Evolutionary conservation across 2,113 vertebrate genomes (phyloP).

Genomic region (Hystrix cristata): DNA sequence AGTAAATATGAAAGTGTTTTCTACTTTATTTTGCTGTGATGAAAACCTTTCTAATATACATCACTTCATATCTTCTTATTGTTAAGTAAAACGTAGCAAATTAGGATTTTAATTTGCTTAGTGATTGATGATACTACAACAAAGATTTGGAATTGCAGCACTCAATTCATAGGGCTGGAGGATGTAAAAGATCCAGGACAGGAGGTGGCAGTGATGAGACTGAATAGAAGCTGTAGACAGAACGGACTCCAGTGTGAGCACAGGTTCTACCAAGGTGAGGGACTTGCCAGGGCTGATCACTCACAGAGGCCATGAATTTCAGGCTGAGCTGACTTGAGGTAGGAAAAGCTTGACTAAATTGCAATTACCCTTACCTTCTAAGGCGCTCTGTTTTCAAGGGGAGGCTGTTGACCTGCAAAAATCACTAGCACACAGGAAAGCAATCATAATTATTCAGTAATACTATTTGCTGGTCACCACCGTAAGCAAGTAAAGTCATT

Average conservation of each 20-base stretch:
- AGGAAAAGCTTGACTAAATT: neutral
- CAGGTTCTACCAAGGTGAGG: too few species aligned
- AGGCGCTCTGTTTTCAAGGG: neutral
- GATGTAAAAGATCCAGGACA: neutral
- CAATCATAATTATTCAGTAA: neutral
- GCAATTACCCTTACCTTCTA: neutral
- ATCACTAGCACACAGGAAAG: neutral
- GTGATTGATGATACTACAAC: neutral
- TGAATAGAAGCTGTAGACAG: neutral
- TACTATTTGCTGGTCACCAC: neutral
- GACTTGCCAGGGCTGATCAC: too few species aligned
- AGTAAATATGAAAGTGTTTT: neutral
- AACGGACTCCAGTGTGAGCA: neutral
- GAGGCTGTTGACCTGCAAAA: neutral
- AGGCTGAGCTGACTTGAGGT: neutral
- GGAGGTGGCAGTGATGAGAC: neutral
- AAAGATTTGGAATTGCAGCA: neutral
- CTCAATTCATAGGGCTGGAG: neutral
- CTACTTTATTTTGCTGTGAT: neutral
- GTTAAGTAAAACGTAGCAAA: neutral
- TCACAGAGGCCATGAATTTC: neutral
- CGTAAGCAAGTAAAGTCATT: neutral
- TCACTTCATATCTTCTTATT: neutral
- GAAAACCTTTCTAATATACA: neutral
- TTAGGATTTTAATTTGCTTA: neutral